These are phyloP conservation scores for Chlorospingus semifuscus DNA, from an alignment of 2,797 vertebrate genomes.

Conservation along the genomic window DNA sequence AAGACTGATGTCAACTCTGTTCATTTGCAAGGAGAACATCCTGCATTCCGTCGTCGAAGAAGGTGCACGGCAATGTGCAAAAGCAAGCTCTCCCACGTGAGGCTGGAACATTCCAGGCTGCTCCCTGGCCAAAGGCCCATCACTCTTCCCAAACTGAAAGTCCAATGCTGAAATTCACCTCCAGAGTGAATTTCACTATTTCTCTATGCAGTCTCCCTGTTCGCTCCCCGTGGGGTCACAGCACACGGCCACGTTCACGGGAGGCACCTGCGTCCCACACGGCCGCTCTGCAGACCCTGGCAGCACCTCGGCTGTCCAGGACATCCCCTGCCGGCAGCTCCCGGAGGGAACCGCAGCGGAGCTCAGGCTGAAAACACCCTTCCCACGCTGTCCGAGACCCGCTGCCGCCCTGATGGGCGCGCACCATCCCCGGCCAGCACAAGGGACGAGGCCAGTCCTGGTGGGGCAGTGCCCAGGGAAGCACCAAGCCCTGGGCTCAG, in stretches of 20 bases:
- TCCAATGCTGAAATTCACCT: no score
- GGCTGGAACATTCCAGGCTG: background rate
- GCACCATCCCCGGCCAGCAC: background rate
- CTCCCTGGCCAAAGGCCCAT: background rate
- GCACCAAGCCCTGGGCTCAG: background rate
- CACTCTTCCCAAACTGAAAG: background rate
- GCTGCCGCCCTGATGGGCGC: background rate
- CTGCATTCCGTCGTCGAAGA: background rate
- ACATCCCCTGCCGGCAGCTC: background rate
- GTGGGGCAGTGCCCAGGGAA: background rate
- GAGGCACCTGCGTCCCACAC: background rate
- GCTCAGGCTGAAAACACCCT: background rate
- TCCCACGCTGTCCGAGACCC: background rate
- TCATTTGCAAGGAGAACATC: background rate
- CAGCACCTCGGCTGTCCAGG: background rate
- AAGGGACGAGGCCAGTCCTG: background rate
- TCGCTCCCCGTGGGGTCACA: accelerated
- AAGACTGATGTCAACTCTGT: background rate
- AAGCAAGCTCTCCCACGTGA: background rate
- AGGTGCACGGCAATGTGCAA: accelerated
- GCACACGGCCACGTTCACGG: background rate
- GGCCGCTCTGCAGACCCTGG: background rate
- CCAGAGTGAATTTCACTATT: no score
- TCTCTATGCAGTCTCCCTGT: background rate
- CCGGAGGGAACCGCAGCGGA: accelerated